Evolutionary conservation across 2,113 vertebrate species (phyloP).

Genomic region (Halichoeres trimaculatus): DNA sequence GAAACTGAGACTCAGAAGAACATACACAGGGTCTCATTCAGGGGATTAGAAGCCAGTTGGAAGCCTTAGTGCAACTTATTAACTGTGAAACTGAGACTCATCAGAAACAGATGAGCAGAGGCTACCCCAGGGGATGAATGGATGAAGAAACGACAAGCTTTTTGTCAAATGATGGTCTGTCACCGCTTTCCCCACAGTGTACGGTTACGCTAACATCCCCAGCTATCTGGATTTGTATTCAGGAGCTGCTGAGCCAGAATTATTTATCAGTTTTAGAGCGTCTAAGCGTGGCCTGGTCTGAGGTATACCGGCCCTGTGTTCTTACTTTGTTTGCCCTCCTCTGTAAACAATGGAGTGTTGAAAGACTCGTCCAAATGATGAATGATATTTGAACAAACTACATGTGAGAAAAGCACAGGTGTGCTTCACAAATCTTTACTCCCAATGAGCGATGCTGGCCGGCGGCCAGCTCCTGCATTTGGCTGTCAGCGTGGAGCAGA

Average conservation of each 20-base stretch:
- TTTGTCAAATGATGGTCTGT: too few species aligned
- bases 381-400: slow-evolving; percentile 53
- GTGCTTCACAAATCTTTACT: slow-evolving; percentile 76
- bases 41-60: too few species aligned
- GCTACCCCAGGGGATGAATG: too few species aligned
- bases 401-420: slow-evolving; percentile 60
- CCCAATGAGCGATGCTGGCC: slow-evolving; percentile 69
- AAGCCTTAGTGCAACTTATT: too few species aligned
- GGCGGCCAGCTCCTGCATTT: slow-evolving; percentile 63
- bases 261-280: not conserved
- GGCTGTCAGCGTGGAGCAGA: slow-evolving; percentile 51
- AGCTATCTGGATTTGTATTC: slow-evolving; percentile 14
- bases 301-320: slow-evolving; percentile 15
- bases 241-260: not conserved
- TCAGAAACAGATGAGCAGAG: too few species aligned
- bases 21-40: too few species aligned
- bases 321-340: slow-evolving; percentile 30
- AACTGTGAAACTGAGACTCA: too few species aligned
- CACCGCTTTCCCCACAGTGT: not conserved
- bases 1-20: too few species aligned
- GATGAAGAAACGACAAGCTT: too few species aligned
- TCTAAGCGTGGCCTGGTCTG: slow-evolving; percentile 10
- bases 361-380: slow-evolving; percentile 64
- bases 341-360: slow-evolving; percentile 5
- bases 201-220: too few species aligned